A percentile compares a stretch with the other conserved stretches of the same genome.
Conservation (phyloP, 2,113 vertebrate species). For the Seriola rivoliana region DNA sequence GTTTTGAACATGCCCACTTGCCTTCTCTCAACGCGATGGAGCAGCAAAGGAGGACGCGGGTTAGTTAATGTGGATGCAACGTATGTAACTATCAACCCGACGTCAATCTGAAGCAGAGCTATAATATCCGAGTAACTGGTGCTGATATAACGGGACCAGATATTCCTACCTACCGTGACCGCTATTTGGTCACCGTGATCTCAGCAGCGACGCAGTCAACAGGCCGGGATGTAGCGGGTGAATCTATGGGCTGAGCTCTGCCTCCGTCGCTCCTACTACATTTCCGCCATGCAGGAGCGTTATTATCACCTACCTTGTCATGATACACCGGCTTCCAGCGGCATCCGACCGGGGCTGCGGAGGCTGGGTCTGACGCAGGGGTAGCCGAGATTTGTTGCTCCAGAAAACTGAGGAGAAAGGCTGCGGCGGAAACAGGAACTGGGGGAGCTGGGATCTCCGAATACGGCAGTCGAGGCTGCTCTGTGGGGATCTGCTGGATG, state of each 20-base stretch:
- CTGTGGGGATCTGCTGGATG: constrained; percentile 67
- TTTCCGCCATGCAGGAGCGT: constrained; percentile 46
- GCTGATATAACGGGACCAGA: constrained; percentile 48
- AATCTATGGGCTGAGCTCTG: constrained; percentile 22
- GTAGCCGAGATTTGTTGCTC: constrained; percentile 48
- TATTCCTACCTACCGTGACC: constrained; percentile 49
- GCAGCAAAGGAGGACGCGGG: constrained; percentile 4
- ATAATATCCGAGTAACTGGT: neutral
- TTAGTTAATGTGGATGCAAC: neutral
- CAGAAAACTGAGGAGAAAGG: constrained; percentile 50
- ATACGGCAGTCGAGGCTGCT: constrained; percentile 66
- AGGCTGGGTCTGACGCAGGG: constrained; percentile 60
- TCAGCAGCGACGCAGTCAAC: constrained; percentile 80
- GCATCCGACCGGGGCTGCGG: constrained; percentile 66
- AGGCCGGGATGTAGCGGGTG: constrained; percentile 77
- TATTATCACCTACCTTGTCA: constrained; percentile 67
- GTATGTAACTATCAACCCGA: neutral
- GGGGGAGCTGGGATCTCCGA: constrained; percentile 57
- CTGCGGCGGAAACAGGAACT: constrained; percentile 82
- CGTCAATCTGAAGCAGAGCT: neutral
- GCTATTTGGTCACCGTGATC: constrained; percentile 68
- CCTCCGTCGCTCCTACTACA: constrained; percentile 17
- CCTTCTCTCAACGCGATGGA: constrained; percentile 11
- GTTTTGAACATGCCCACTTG: constrained; percentile 22
- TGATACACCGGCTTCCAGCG: constrained; percentile 54